Percentiles rank a stretch among this genome's conserved stretches.
phyloP scores from a whole-genome alignment of 1,140 invertebrate genomes.

The Wiebesia pumilae region DNA sequence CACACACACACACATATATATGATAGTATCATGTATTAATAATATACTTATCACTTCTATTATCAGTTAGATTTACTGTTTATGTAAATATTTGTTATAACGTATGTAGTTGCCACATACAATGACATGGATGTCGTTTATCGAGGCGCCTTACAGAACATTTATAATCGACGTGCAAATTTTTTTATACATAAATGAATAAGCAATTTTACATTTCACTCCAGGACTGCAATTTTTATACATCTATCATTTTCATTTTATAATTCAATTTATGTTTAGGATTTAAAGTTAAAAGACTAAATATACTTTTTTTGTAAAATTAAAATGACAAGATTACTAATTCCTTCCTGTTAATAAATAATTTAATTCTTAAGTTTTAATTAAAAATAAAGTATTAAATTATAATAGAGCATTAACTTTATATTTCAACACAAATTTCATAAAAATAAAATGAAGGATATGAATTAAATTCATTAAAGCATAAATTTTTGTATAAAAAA shows the following conservation, averaged over 20 bases:
- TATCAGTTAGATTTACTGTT: constrained; percentile 51
- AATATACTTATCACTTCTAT: constrained; percentile 53
- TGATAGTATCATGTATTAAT: constrained; percentile 46
- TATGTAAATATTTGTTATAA: constrained; percentile 53
- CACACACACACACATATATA: constrained; percentile 43
- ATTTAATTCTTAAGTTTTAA: background rate
- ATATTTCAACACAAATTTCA: background rate
- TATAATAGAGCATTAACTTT: background rate
- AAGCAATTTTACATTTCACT: constrained; percentile 37
- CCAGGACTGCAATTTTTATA: constrained; percentile 37
- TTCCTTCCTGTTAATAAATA: background rate
- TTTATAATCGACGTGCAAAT: constrained; percentile 51
- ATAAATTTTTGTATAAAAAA: background rate
- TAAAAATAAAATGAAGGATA: background rate
- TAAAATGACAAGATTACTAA: background rate
- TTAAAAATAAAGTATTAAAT: background rate
- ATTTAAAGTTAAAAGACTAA: background rate
- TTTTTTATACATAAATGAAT: constrained; percentile 50
- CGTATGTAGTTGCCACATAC: constrained; percentile 39
- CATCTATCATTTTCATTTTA: constrained; percentile 9
- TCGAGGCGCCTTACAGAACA: constrained; percentile 40
- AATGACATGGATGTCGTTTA: constrained; percentile 38
- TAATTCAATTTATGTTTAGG: background rate
- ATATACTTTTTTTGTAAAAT: background rate
- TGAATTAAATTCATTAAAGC: background rate